These are phyloP conservation scores for Alcedo quadribrachys DNA, from an alignment of 2,797 vertebrate genomes.

Conservation along the genomic window DNA sequence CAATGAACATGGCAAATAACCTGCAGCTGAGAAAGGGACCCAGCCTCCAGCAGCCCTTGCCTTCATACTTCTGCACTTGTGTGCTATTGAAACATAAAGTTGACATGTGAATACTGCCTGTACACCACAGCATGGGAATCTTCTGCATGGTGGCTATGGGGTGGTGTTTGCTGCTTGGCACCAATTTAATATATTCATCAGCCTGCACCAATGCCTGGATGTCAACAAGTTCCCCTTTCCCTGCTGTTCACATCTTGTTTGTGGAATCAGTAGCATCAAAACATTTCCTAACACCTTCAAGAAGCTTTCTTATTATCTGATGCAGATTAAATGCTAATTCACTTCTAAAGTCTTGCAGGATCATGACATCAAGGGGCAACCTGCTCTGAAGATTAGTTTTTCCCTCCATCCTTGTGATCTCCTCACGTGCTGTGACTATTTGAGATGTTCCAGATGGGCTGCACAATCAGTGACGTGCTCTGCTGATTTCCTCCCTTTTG, in stretches of 20 bases:
- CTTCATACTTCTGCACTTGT: not conserved
- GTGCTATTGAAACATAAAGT: not conserved
- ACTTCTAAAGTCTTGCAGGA: not conserved
- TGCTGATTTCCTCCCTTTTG: not conserved
- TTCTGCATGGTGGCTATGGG: not conserved
- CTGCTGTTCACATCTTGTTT: not conserved
- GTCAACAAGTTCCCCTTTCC: not conserved
- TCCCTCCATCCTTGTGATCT: not conserved
- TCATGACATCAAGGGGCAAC: not conserved
- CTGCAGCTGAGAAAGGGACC: not conserved
- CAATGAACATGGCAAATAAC: not conserved
- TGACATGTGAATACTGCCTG: not conserved
- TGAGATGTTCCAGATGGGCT: not conserved
- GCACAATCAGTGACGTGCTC: not conserved
- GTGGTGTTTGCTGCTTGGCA: not conserved
- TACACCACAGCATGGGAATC: fast-evolving
- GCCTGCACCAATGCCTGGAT: not conserved
- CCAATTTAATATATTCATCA: not conserved
- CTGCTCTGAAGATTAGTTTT: not conserved
- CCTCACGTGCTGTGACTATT: not conserved
- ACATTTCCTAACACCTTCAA: not conserved
- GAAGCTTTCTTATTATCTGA: not conserved
- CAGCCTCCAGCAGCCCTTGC: not conserved
- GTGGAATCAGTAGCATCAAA: not conserved
- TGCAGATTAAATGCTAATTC: not conserved